A percentile compares a stretch with the other conserved stretches of the same genome.
phyloP scores from a whole-genome alignment of 2,113 vertebrate genomes.

The Dermatemys mawii region DNA sequence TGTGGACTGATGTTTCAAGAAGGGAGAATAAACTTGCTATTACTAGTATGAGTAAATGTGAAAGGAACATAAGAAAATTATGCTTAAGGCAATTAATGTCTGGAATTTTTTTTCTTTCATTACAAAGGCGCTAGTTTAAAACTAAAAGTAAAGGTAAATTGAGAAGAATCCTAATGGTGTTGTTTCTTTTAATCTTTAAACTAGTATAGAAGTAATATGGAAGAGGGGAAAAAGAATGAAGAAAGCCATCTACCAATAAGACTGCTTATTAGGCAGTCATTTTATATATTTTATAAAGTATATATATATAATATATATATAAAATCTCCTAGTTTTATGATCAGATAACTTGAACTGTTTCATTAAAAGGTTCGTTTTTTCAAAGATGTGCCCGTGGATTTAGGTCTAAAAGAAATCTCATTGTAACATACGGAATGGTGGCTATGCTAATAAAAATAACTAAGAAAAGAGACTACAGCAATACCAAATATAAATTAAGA shows the following conservation, averaged over 20 bases:
- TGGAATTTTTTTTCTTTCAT: neutral
- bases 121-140: slow-evolving; percentile 19
- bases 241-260: neutral
- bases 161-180: slow-evolving; percentile 32
- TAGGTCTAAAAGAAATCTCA: neutral
- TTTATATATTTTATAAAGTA: too few species aligned
- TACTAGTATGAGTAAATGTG: slow-evolving; percentile 44
- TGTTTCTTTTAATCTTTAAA: slow-evolving; percentile 45
- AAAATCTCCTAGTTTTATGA: slow-evolving; percentile 1
- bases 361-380: neutral
- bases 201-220: slow-evolving; percentile 23
- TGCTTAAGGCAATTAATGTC: neutral
- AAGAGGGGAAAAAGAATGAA: neutral
- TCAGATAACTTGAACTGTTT: neutral
- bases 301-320: neutral
- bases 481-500: neutral
- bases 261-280: too few species aligned
- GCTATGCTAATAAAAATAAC: neutral
- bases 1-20: neutral
- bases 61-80: slow-evolving; percentile 46
- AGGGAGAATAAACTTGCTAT: neutral
- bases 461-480: neutral
- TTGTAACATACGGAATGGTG: neutral
- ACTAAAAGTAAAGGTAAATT: slow-evolving; percentile 57
- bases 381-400: neutral